Evolutionary conservation across 1,140 invertebrate species (phyloP).

Genomic region (Saccostrea echinata): DNA sequence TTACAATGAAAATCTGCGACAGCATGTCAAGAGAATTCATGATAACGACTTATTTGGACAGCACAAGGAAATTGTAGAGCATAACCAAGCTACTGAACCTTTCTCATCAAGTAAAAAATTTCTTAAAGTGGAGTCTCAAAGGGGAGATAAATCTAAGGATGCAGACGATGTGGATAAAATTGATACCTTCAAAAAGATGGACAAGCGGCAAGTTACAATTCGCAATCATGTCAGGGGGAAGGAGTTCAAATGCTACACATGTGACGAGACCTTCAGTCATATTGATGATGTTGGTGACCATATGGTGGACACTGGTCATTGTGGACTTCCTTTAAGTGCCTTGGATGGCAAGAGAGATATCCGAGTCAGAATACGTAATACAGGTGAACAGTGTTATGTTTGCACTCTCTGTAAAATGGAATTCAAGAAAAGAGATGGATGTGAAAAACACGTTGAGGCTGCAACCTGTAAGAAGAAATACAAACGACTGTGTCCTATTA

Average conservation of each 20-base stretch:
- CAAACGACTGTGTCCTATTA: conserved; percentile 5
- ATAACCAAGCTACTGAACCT: conserved; percentile 6
- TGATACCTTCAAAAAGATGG: conserved; percentile 22
- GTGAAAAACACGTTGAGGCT: not conserved
- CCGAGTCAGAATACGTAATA: not conserved
- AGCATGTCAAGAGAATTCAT: conserved; percentile 20
- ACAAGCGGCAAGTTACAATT: conserved; percentile 8
- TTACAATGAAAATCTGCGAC: conserved; percentile 6
- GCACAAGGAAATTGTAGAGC: conserved; percentile 6
- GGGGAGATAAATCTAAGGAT: not conserved
- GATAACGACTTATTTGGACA: conserved; percentile 23
- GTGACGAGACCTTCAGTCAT: not conserved
- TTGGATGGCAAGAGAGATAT: not conserved
- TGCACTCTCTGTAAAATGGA: conserved; percentile 38
- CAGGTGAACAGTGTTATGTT: conserved; percentile 18
- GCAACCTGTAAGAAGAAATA: conserved; percentile 13
- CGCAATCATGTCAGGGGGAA: conserved; percentile 3
- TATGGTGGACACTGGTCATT: conserved; percentile 23
- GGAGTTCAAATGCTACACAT: conserved; percentile 24
- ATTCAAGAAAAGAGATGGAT: not conserved
- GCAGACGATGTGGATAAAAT: not conserved
- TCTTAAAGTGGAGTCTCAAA: not conserved
- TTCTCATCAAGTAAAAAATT: conserved; percentile 5
- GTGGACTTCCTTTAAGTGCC: conserved; percentile 12
- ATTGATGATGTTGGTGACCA: conserved; percentile 34